These are phyloP conservation scores for Eutolmus rufibarbis DNA, from an alignment of 2,888 invertebrate species.

Conservation along the genomic window DNA sequence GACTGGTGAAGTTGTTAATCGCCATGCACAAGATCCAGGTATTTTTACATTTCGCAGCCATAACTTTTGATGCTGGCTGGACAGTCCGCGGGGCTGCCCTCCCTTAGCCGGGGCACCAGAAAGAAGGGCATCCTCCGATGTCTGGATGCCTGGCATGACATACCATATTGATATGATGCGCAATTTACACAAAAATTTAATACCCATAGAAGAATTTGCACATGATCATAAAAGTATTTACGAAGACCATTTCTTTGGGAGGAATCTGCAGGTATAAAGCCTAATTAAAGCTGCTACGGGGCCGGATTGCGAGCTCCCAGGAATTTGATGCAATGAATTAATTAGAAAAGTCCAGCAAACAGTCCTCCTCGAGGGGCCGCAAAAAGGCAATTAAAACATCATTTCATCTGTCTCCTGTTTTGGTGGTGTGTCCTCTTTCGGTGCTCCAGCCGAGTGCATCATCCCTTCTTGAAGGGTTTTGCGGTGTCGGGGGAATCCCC, in stretches of 20 bases:
- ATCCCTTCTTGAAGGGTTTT: background rate
- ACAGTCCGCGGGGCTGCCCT: background rate
- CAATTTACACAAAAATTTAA: conserved; percentile 43
- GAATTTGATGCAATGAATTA: conserved; percentile 22
- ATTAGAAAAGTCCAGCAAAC: background rate
- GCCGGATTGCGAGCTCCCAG: background rate
- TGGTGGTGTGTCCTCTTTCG: background rate
- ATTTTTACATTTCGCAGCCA: conserved; percentile 27
- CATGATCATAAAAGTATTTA: conserved; percentile 32
- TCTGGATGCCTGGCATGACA: conserved; percentile 32
- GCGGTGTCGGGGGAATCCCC: background rate
- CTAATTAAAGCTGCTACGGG: conserved; percentile 1
- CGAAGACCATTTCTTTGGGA: conserved; percentile 4
- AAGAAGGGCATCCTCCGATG: background rate
- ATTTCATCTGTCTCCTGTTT: background rate
- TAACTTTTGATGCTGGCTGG: conserved; percentile 16
- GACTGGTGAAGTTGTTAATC: conserved; percentile 12
- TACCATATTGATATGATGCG: conserved; percentile 42
- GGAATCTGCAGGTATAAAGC: background rate
- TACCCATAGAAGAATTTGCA: conserved; percentile 39
- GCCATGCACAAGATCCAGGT: conserved; percentile 6
- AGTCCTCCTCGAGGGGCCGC: background rate
- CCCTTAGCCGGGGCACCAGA: background rate
- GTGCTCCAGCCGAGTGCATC: background rate
- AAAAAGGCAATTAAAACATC: background rate